Evolutionary conservation across 2,888 invertebrate species (phyloP).

Genomic region (Macrostomum cliftonense): DNA sequence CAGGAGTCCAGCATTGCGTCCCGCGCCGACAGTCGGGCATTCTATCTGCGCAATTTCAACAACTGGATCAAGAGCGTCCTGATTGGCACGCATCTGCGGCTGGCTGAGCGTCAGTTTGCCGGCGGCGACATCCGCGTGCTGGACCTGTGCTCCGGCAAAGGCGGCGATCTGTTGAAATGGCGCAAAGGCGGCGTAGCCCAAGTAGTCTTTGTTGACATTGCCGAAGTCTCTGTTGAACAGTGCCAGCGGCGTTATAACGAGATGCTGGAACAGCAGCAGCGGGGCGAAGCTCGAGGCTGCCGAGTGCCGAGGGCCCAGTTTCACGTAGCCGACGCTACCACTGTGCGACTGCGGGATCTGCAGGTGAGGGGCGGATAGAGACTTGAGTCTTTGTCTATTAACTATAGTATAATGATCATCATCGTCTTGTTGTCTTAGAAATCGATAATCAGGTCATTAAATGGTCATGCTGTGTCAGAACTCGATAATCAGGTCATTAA

Average conservation of each 20-base stretch:
- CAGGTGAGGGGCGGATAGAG: not conserved
- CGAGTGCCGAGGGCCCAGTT: slow-evolving; percentile 10
- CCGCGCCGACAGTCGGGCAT: slow-evolving; percentile 69
- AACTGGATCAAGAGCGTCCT: slow-evolving; percentile 95
- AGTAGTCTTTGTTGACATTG: slow-evolving; percentile 56
- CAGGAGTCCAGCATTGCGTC: slow-evolving; percentile 51
- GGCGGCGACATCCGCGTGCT: slow-evolving; percentile 45
- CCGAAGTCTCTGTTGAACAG: slow-evolving; percentile 55
- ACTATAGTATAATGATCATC: too few relatives aligned
- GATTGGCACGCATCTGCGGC: slow-evolving; percentile 41
- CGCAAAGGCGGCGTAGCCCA: slow-evolving; percentile 59
- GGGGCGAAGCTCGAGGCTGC: slow-evolving; percentile 11
- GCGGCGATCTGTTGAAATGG: slow-evolving; percentile 91
- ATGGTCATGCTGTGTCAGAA: too few relatives aligned
- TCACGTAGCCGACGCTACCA: slow-evolving; percentile 7
- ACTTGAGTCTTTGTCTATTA: too few relatives aligned
- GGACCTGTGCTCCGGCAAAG: slow-evolving; percentile 94
- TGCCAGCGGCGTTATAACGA: slow-evolving; percentile 64
- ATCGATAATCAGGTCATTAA: too few relatives aligned
- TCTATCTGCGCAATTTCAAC: slow-evolving; percentile 83
- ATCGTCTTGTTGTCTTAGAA: too few relatives aligned
- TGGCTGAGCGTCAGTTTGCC: not conserved
- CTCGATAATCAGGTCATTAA: too few relatives aligned
- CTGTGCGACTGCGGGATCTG: not conserved
- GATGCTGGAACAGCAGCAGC: slow-evolving; percentile 34